A percentile compares a stretch with the other conserved stretches of the same genome.
Evolutionary conservation across 2,888 invertebrate genomes (phyloP).

Genomic region (Macropis europaea): DNA sequence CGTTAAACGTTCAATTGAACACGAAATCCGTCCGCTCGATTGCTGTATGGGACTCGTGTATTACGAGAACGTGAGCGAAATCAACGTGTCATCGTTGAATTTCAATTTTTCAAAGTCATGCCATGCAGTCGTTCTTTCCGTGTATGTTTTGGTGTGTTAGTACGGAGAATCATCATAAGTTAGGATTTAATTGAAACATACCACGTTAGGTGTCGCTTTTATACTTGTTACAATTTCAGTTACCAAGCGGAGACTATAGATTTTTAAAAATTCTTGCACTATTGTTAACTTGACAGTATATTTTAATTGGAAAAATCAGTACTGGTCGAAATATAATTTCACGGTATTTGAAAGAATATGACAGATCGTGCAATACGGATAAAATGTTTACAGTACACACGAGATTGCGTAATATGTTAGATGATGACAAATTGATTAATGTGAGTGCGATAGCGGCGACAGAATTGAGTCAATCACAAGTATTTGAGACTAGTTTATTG

Average conservation of each 20-base stretch:
- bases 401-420: not conserved
- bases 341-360: too few relatives aligned
- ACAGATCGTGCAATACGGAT: too few relatives aligned
- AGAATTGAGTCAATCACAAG: slow-evolving; percentile 9
- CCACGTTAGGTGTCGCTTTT: slow-evolving; percentile 26
- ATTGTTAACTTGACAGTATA: too few relatives aligned
- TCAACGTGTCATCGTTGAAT: not conserved
- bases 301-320: too few relatives aligned
- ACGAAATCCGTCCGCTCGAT: not conserved
- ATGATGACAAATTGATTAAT: not conserved
- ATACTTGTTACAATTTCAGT: not conserved
- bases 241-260: not conserved
- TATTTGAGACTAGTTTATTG: slow-evolving; percentile 48
- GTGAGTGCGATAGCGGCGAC: not conserved
- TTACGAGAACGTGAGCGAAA: too few relatives aligned
- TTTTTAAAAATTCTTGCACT: not conserved
- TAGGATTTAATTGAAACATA: not conserved
- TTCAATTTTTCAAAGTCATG: slow-evolving; percentile 57
- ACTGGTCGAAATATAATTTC: too few relatives aligned
- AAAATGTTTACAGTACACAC: not conserved
- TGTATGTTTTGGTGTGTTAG: not conserved
- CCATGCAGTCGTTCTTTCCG: slow-evolving; percentile 22
- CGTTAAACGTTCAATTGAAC: not conserved
- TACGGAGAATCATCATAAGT: slow-evolving; percentile 7
- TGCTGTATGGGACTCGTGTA: not conserved